Percentiles rank a stretch among this genome's conserved stretches.
These are phyloP conservation scores for Leptinotarsa defecta DNA, from an alignment of 1,140 invertebrate genomes.

Conservation along the genomic window DNA sequence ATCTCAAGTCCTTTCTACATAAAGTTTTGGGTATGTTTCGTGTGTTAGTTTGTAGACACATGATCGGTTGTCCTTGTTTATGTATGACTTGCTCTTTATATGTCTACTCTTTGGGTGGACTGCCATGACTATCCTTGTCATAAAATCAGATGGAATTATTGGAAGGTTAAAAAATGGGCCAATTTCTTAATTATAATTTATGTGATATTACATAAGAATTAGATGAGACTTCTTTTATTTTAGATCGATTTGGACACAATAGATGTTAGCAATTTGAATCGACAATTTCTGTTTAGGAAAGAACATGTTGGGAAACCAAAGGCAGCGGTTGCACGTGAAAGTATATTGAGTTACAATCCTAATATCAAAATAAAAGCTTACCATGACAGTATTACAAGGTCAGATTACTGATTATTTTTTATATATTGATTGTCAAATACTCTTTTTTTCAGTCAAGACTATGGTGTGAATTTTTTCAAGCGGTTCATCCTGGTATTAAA, in stretches of 20 bases:
- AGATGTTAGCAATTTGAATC: constrained; percentile 98
- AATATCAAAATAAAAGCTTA: constrained; percentile 85
- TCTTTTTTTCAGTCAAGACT: constrained; percentile 76
- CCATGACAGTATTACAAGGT: constrained; percentile 94
- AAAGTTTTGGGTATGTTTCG: too few species aligned
- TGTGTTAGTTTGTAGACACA: too few species aligned
- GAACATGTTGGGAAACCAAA: constrained; percentile 98
- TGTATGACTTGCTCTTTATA: too few species aligned
- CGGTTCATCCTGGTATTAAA: constrained; percentile 93
- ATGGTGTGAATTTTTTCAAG: constrained; percentile 90
- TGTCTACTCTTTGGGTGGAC: too few species aligned
- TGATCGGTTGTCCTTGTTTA: too few species aligned
- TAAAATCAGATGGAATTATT: too few species aligned
- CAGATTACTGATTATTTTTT: constrained; percentile 47
- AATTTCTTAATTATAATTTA: too few species aligned
- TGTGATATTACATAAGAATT: too few species aligned
- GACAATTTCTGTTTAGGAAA: constrained; percentile 97
- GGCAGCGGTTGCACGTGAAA: constrained; percentile 84
- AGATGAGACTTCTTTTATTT: constrained; percentile 20
- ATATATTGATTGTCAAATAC: constrained; percentile 27
- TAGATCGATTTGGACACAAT: constrained; percentile 99
- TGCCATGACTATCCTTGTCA: too few species aligned
- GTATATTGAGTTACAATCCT: constrained; percentile 86
- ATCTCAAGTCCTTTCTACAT: too few species aligned
- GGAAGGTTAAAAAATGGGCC: too few species aligned